phyloP scores from a whole-genome alignment of 2,888 invertebrate species.

The Spilarctia lutea region DNA sequence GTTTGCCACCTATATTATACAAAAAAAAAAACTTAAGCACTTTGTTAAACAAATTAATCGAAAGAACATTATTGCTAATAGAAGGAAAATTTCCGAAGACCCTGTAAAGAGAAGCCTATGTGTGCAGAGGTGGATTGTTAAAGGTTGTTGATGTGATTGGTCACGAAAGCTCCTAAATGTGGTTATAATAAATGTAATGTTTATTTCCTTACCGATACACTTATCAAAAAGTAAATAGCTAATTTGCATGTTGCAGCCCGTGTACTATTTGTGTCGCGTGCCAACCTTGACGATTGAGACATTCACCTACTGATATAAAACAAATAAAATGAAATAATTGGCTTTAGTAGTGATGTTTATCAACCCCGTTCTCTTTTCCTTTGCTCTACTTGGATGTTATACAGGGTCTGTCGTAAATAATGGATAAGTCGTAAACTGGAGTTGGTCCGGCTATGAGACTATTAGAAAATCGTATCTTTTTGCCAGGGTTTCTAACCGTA shows the following conservation, averaged over 20 bases:
- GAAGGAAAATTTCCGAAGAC: no score
- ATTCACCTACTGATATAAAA: slow-evolving; percentile 40
- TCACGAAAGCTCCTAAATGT: background rate
- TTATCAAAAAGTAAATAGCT: slow-evolving; percentile 9
- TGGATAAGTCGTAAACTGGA: no score
- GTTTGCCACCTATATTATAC: no score
- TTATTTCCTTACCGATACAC: slow-evolving; percentile 4
- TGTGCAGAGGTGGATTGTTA: no score
- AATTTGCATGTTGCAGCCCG: slow-evolving; percentile 21
- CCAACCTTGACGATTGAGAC: slow-evolving; percentile 16
- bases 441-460: no score
- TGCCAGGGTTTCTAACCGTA: no score
- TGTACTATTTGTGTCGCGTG: slow-evolving; percentile 11
- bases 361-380: background rate
- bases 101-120: no score
- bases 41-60: no score
- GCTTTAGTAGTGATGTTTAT: slow-evolving; percentile 2
- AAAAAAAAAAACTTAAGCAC: no score
- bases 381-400: background rate
- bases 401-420: no score
- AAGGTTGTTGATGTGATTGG: background rate
- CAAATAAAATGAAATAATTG: slow-evolving; percentile 41
- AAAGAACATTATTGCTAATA: no score
- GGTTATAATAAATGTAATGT: background rate
- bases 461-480: no score